Evolutionary conservation across 2,888 invertebrate genomes (phyloP).

Genomic region (Eretmocerus hayati): DNA sequence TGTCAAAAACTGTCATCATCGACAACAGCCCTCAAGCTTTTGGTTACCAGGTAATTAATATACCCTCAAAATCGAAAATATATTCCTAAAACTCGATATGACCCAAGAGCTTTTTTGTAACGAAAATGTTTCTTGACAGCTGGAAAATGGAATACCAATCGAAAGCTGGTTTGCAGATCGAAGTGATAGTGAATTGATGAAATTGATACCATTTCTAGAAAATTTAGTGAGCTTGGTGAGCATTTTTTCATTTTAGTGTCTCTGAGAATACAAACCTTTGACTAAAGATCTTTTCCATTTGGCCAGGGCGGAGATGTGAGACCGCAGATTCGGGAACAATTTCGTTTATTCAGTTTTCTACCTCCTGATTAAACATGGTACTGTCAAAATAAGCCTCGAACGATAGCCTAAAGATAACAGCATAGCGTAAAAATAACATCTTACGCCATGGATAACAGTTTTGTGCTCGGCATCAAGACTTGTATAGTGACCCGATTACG

Average conservation of each 20-base stretch:
- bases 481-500: too few relatives aligned
- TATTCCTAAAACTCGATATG: too few relatives aligned
- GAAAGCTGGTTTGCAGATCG: conserved; percentile 95
- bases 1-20: conserved; percentile 79
- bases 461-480: too few relatives aligned
- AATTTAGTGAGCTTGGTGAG: conserved; percentile 71
- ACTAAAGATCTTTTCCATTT: background rate
- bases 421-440: too few relatives aligned
- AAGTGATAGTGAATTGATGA: conserved; percentile 81
- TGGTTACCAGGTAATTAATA: conserved; percentile 77
- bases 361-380: conserved; percentile 81
- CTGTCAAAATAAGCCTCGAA: too few relatives aligned
- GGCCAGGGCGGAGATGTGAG: conserved; percentile 85
- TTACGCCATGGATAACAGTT: too few relatives aligned
- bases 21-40: conserved; percentile 92
- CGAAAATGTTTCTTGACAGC: conserved; percentile 54
- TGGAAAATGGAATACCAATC: conserved; percentile 94
- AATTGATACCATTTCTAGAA: conserved; percentile 86
- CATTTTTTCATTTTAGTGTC: conserved; percentile 17
- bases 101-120: too few relatives aligned
- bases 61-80: too few relatives aligned
- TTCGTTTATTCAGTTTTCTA: conserved; percentile 80
- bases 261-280: background rate
- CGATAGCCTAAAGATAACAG: too few relatives aligned
- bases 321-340: conserved; percentile 84